Evolutionary conservation across 2,888 invertebrate genomes (phyloP).

Genomic region (Drosophila imparisetae): DNA sequence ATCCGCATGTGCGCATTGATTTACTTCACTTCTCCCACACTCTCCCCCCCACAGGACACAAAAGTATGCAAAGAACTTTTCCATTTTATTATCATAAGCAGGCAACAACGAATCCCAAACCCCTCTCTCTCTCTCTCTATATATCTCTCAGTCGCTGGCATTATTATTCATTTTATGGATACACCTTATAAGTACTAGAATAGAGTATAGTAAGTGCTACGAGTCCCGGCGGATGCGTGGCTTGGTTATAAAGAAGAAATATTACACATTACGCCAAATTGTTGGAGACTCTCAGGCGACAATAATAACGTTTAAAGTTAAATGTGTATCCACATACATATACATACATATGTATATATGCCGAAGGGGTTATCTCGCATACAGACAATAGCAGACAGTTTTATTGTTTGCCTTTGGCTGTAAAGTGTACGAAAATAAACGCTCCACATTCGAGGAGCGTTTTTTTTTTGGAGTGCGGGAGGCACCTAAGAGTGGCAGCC

Average conservation of each 20-base stretch:
- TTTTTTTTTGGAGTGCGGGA: not conserved
- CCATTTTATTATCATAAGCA: conserved; percentile 70
- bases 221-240: conserved; percentile 58
- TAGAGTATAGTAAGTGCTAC: conserved; percentile 43
- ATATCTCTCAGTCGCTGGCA: not conserved
- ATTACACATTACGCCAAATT: conserved; percentile 84
- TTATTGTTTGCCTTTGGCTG: conserved; percentile 44
- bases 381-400: conserved; percentile 48
- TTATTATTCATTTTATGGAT: conserved; percentile 15
- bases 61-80: conserved; percentile 62
- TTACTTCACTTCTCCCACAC: conserved; percentile 37
- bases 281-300: conserved; percentile 84
- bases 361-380: conserved; percentile 1
- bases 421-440: conserved; percentile 37
- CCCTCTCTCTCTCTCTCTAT: not conserved
- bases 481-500: too few species aligned
- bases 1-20: conserved; percentile 63
- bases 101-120: not conserved
- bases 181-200: conserved; percentile 58
- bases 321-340: conserved; percentile 30
- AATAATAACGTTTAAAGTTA: conserved; percentile 79
- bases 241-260: conserved; percentile 84
- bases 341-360: not conserved
- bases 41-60: not conserved
- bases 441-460: not conserved